Conservation (phyloP, 2,113 vertebrate species). For the Alces alces region DNA sequence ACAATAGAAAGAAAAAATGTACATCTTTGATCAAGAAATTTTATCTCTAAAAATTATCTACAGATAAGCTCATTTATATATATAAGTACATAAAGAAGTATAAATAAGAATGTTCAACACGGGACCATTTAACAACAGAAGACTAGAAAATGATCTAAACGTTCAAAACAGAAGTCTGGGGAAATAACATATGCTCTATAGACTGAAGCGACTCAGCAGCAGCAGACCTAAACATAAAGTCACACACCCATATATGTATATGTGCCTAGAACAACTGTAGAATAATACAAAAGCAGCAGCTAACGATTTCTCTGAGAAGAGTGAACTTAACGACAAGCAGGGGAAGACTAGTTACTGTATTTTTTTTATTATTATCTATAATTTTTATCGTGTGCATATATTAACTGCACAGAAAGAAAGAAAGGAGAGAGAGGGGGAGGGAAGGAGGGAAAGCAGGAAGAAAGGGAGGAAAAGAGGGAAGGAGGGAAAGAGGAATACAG, state of each 20-base stretch:
- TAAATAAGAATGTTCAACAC: background rate
- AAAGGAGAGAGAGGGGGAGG: too few species aligned
- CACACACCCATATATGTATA: background rate
- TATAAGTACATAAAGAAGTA: background rate
- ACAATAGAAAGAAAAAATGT: background rate
- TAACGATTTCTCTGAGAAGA: background rate
- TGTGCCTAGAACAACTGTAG: background rate
- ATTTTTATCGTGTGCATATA: background rate
- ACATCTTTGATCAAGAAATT: background rate
- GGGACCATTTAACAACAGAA: background rate
- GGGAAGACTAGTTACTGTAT: background rate
- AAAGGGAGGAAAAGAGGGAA: background rate
- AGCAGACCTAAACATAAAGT: background rate
- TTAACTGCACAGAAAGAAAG: background rate
- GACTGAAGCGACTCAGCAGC: background rate
- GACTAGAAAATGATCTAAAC: background rate
- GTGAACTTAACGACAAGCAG: background rate
- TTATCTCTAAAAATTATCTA: constrained; percentile 6
- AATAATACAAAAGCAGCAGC: background rate
- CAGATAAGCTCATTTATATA: background rate
- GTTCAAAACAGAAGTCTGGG: background rate
- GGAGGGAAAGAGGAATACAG: background rate
- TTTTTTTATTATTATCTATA: background rate
- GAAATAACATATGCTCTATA: background rate
- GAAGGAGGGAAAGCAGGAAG: background rate